phyloP scores from a whole-genome alignment of 2,797 vertebrate species.

The Odontamblyopus lacepedii region DNA sequence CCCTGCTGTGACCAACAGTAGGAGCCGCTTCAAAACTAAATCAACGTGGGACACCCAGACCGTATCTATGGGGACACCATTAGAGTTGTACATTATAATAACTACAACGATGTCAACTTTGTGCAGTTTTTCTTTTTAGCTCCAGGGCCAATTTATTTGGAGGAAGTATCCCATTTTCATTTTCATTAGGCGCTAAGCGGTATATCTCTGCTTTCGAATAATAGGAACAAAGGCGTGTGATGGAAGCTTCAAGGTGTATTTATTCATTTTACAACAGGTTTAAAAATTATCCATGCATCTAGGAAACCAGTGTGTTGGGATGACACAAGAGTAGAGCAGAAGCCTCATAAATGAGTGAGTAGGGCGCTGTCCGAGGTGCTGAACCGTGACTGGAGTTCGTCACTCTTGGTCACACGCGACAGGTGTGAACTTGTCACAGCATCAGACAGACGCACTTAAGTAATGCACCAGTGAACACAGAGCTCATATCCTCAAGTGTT shows the following conservation, averaged over 20 bases:
- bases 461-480: not conserved
- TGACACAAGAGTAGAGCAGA: slow-evolving; percentile 18
- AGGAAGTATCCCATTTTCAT: not conserved
- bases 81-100: not conserved
- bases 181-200: not conserved
- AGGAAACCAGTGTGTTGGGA: not conserved
- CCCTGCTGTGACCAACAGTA: not conserved
- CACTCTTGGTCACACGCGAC: not conserved
- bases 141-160: not conserved
- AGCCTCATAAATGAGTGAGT: slow-evolving; percentile 12
- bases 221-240: not conserved
- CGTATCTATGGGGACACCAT: too few relatives aligned
- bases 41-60: not conserved
- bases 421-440: not conserved
- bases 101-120: not conserved
- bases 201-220: not conserved
- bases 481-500: not conserved
- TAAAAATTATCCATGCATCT: not conserved
- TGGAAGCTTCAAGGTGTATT: not conserved
- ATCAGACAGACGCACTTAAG: not conserved
- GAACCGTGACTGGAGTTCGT: slow-evolving; percentile 25
- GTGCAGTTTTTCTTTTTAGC: not conserved
- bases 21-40: not conserved
- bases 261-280: not conserved
- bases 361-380: slow-evolving; percentile 61